Percentiles rank a stretch among this genome's conserved stretches.
Evolutionary conservation across 2,888 invertebrate genomes (phyloP).

Genomic region (Hydroisotoma schaefferi): DNA sequence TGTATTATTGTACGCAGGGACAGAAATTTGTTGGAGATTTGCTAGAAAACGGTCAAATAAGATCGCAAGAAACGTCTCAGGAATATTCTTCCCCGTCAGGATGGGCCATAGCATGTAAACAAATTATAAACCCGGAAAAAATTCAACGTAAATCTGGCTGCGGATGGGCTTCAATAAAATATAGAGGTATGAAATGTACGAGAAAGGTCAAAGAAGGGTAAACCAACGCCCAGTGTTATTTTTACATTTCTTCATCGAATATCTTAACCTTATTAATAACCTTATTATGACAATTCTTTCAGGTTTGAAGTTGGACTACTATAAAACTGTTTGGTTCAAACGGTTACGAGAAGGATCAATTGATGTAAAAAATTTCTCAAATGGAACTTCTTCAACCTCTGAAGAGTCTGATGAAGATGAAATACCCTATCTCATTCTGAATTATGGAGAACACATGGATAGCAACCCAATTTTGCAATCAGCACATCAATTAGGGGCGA

Average conservation of each 20-base stretch:
- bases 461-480: constrained; percentile 42
- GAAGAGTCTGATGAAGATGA: constrained; percentile 43
- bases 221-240: too few species aligned
- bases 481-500: constrained; percentile 46
- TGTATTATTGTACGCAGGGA: constrained; percentile 59
- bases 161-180: constrained; percentile 77
- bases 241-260: not conserved
- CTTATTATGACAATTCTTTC: constrained; percentile 11
- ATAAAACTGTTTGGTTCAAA: constrained; percentile 79
- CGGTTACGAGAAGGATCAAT: constrained; percentile 53
- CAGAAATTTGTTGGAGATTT: constrained; percentile 86
- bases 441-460: constrained; percentile 48
- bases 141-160: constrained; percentile 69
- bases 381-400: constrained; percentile 45
- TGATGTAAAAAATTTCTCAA: constrained; percentile 47
- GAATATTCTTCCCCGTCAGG: constrained; percentile 85
- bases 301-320: constrained; percentile 72
- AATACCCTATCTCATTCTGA: constrained; percentile 41
- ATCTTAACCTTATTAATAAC: not conserved
- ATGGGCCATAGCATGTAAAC: constrained; percentile 89
- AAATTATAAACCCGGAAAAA: constrained; percentile 85
- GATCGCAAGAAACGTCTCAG: constrained; percentile 81
- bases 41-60: constrained; percentile 79
- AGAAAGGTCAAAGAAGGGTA: not conserved
- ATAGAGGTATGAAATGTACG: constrained; percentile 56